Percentiles rank a stretch among this genome's conserved stretches.
These are phyloP conservation scores for Oedothorax gibbosus DNA, from an alignment of 1,140 invertebrate species.

Conservation along the genomic window DNA sequence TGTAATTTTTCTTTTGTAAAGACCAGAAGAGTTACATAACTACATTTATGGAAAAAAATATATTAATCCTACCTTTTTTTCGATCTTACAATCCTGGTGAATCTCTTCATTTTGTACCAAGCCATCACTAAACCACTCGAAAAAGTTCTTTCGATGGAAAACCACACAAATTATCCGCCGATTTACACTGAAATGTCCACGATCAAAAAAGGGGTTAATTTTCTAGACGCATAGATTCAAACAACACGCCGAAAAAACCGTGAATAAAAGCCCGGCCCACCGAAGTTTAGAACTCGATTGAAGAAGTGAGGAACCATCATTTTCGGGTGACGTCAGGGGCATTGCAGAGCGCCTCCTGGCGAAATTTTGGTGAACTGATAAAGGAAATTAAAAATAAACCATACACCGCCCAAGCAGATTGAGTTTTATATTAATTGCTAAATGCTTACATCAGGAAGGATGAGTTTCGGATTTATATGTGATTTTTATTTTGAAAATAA, in stretches of 20 bases:
- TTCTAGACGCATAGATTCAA: no score
- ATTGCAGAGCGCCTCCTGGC: constrained; percentile 3
- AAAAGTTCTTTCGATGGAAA: background rate
- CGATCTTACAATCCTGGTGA: constrained; percentile 12
- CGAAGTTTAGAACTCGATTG: constrained; percentile 1
- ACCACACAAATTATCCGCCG: background rate
- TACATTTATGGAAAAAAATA: no score
- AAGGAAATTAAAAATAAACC: no score
- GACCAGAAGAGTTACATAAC: no score
- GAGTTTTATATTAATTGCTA: no score
- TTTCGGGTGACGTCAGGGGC: constrained; percentile 6
- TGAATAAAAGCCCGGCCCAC: background rate
- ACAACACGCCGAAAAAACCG: no score
- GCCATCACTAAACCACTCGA: background rate
- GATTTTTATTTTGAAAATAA: no score
- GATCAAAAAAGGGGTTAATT: background rate
- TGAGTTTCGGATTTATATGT: no score
- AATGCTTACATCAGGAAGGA: no score
- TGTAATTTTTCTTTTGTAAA: no score
- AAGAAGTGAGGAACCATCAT: constrained; percentile 18
- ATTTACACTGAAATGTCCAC: background rate
- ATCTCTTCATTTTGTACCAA: constrained; percentile 32
- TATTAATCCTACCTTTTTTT: constrained; percentile 28
- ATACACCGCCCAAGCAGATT: no score
- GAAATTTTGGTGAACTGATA: background rate